These are phyloP conservation scores for Eumeta japonica DNA, from an alignment of 1,140 invertebrate genomes.

Conservation along the genomic window DNA sequence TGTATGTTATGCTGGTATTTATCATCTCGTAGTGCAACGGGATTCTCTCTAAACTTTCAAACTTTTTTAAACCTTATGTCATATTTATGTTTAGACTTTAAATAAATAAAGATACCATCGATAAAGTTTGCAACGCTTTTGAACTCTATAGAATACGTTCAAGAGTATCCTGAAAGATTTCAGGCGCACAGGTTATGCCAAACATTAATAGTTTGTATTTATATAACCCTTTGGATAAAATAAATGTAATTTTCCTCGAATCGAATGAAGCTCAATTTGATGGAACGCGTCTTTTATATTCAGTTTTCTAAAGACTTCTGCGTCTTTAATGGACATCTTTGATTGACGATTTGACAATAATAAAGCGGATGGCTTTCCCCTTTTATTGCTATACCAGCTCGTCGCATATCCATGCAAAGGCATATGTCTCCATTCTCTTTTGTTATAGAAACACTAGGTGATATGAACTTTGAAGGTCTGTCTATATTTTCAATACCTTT, in stretches of 20 bases:
- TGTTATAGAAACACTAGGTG: conserved; percentile 18
- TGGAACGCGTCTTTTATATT: too few relatives aligned
- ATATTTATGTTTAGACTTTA: neutral
- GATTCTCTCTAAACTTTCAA: neutral
- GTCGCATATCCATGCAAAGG: conserved; percentile 24
- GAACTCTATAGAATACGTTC: conserved; percentile 13
- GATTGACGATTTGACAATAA: conserved; percentile 18
- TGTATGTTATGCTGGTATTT: neutral
- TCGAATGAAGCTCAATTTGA: conserved; percentile 22
- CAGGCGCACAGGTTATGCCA: conserved; percentile 15
- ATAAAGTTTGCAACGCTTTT: conserved; percentile 8
- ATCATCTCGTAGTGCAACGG: neutral
- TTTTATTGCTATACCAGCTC: conserved; percentile 19
- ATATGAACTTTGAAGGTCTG: conserved; percentile 23
- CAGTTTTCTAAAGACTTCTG: conserved; percentile 19
- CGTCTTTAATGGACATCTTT: conserved; percentile 15
- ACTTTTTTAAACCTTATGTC: neutral
- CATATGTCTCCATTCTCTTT: conserved; percentile 19
- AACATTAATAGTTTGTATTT: conserved; percentile 16
- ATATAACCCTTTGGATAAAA: conserved; percentile 15
- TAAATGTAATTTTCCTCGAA: conserved; percentile 21
- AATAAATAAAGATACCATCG: conserved; percentile 2
- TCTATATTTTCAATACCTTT: conserved; percentile 17
- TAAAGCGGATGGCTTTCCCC: conserved; percentile 23
- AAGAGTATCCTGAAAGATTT: conserved; percentile 19